Base-by-base conservation (phyloP, 2,113 vertebrate genomes). In the Cacatua alba region DNA sequence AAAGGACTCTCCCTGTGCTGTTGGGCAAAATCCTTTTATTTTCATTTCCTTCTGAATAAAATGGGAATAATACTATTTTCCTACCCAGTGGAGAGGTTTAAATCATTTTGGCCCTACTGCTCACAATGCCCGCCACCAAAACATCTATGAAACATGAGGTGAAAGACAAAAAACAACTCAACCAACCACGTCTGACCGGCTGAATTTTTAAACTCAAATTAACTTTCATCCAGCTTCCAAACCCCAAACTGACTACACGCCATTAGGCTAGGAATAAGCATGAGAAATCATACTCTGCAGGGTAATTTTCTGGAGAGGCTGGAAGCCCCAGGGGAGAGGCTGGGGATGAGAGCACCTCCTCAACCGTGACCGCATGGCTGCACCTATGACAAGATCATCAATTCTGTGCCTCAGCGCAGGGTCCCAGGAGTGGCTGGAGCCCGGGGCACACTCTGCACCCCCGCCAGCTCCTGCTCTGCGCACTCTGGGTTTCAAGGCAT, bases 31-130 rank as follows among this genome's bases (percentile, higher is more conserved):
- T 52, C 64, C 74, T 35, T 65, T 51, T 53, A 65, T 88, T 94
- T 95, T 90, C 72, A 88, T 94, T 88, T 95, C 60, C 48, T 60
- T 93, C 43, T 51, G 55, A 90, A 77, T 86, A 90, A 92, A 92
- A 94, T 5, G 25, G 68, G 65, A 90, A 82, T 68, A 87, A 69
- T 44, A 26, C 26, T 48, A 28, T 88, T 92, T 86, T 90, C 68
- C 79, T 88, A 77, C 20, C 49, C 24, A 5, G 57, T 43, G 24
- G 51, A 82, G 82, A 92, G 35, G 21, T 74, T 88, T 69, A 77
- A 68, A 65, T 84, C 71, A 41, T 60, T 75, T 64, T 4, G 3
- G 7, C 52, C 37, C 33, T 79, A 26, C 15, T 10, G 55, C 57
- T 83, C 33, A 41, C 41, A 17, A 9, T 28, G 28, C 28, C 13